Evolutionary conservation across 2,113 vertebrate species (phyloP), one percentile per base, ranked within the genome.

Genomic region (Actenoides hombroni): DNA sequence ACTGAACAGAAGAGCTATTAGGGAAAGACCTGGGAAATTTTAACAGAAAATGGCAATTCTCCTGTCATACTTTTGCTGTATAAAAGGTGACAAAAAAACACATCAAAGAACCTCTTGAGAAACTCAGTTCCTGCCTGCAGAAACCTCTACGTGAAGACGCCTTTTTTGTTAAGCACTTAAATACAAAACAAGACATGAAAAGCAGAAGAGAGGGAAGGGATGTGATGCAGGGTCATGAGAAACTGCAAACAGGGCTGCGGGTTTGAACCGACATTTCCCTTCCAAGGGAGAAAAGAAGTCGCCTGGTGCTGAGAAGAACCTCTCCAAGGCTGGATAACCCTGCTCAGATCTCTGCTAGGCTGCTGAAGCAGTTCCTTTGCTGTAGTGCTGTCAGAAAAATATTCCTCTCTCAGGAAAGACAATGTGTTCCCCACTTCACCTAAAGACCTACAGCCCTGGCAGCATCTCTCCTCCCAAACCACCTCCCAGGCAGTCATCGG

Each of bases 111-210:
- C 7, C 26, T 33, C 33, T 25, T 4, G 29, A 81, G 71, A 77
- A 69, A 3, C 37, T 64, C 64, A 3, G 37, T 13, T 46, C 53
- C 79, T 7, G 6, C 65, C 33, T 53, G 46, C 1, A 1, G 59
- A 8, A 86, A 5, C 46, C 61, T 77, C 48, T 48, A 33, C 10
- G 0, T 1, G 42, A 68, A 42, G 17, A 18, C 0, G 0, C 33
- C 33, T 48, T 42, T 60, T 61, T 75, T 44, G 7, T 40, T 39
- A 13, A 37, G n/a, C 3, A 3, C 26, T 73, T 2, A 12, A 76
- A 83, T 28, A 42, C 57, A 59, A 84, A 80, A 11, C n/a, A 10
- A 49, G 63, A 7, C 33, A 44, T 12, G 5, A 57, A 63, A 76
- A 13, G 0, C 59, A 37, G 71, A 23, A 16, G 33, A 39, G 26